Percentiles rank a stretch among this genome's conserved stretches.
Conservation (phyloP, 92 coral and sea anemone species). For the Palythoa grandis region DNA sequence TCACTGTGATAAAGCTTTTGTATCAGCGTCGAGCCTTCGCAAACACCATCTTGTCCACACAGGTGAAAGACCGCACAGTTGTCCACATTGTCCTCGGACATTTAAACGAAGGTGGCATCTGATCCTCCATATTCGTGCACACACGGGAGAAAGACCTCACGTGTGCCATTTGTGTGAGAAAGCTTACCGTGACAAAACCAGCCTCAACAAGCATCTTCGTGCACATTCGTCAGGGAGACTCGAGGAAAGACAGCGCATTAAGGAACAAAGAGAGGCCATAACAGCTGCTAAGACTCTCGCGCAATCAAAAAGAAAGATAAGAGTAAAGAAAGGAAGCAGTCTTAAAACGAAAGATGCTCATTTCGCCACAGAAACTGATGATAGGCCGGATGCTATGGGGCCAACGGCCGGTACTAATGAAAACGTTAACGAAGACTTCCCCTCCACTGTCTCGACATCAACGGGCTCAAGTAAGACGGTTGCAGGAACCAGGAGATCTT, state of each 20-base stretch:
- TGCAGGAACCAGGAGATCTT: not conserved
- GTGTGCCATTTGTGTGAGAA: conserved; percentile 33
- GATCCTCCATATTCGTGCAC: conserved; percentile 22
- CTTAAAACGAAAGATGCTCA: not conserved
- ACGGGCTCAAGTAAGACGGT: not conserved
- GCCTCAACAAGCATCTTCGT: conserved; percentile 39
- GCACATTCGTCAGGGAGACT: conserved; percentile 27
- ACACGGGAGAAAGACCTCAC: conserved; percentile 36
- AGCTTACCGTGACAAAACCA: conserved; percentile 14
- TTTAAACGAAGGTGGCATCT: conserved; percentile 35
- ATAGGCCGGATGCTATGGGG: not conserved
- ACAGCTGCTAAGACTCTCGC: conserved; percentile 29
- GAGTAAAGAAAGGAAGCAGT: not conserved
- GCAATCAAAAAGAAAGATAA: conserved; percentile 19
- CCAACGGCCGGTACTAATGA: not conserved
- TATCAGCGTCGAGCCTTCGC: conserved; percentile 27
- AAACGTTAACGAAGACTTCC: not conserved
- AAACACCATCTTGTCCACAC: conserved; percentile 38
- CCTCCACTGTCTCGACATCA: not conserved
- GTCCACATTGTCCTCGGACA: conserved; percentile 16
- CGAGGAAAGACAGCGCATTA: conserved; percentile 29
- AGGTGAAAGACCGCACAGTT: conserved; percentile 19
- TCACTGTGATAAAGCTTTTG: conserved; percentile 31
- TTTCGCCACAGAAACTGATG: not conserved
- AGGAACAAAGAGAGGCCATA: conserved; percentile 33